These are phyloP conservation scores for Erethizon dorsatum DNA, from an alignment of 2,797 vertebrate species.

Conservation along the genomic window DNA sequence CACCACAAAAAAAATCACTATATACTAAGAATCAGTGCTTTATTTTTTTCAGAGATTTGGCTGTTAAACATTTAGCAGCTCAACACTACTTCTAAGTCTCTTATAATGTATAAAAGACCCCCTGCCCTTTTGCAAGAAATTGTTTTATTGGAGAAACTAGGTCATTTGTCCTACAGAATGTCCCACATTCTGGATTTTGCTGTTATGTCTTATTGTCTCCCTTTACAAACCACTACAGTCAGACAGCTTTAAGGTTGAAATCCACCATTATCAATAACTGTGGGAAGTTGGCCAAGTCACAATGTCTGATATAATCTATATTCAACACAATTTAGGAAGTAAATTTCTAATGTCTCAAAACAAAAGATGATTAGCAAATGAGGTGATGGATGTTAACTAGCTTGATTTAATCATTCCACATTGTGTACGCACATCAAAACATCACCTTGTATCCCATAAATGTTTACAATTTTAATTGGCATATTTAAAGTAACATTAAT, in stretches of 20 bases:
- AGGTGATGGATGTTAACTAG: not conserved
- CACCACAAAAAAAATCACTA: constrained; percentile 33
- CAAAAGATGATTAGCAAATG: not conserved
- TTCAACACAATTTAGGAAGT: not conserved
- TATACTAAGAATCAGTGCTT: not conserved
- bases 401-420: constrained; percentile 13
- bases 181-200: not conserved
- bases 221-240: constrained; percentile 1
- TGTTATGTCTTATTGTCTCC: constrained; percentile 48
- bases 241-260: not conserved
- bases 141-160: constrained; percentile 52
- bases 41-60: not conserved
- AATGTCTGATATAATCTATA: constrained; percentile 28
- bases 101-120: not conserved
- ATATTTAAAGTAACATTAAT: constrained; percentile 10
- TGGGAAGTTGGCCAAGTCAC: constrained; percentile 1
- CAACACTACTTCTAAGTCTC: not conserved
- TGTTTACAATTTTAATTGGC: not conserved
- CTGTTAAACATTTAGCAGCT: constrained; percentile 46
- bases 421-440: not conserved
- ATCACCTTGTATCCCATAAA: not conserved
- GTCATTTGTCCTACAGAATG: constrained; percentile 28
- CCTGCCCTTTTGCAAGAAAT: not conserved
- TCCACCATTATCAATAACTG: not conserved
- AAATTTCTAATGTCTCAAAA: constrained; percentile 32